Base-by-base conservation (phyloP, 2,888 invertebrate species). In the Anodontia alba region DNA sequence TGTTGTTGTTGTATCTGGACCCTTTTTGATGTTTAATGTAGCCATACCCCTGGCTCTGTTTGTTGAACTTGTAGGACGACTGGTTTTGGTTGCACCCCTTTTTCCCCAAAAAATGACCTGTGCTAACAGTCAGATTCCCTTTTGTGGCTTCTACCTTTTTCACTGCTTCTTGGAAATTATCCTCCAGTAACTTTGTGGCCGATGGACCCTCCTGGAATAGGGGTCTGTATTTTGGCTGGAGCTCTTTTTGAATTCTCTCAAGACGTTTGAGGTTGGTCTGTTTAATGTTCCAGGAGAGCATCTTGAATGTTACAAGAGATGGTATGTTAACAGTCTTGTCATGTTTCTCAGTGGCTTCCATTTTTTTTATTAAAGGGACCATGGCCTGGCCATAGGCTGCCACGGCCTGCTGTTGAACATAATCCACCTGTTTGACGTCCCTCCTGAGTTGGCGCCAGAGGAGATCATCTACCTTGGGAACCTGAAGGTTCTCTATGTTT, bases 301-400 rank as follows among this genome's bases (percentile, higher is more conserved):
- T 79, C 62, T 79, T 79, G 62, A 79, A 74, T 5, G 79, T 49
- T 33, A 57, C 57, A 5, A 49, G n/a, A 20, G 12, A 43, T 43
- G n/a, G 69, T 69, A 26, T n/a, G 29, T 33, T 69, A 23, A 43
- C 69, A 43, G 26, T 43, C 7, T 23, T 38, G 23, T 49, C 51
- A 7, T 46, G 49, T 20, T 29, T 29, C 29, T 71, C 31, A 5
- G 51, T 71, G 7, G 49, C 51, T 10, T 71, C 71, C 29, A 71
- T 46, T 15, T 33, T 51, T 31, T 49, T 46, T 8, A 71, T 49
- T 15, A 71, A 15, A 3, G 71, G 71, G 2, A 71, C 33, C 57
- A 57, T 26, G 29, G 57, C 57, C 20, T 57, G 57, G 23, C 57
- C 17, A 29, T 29, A 57, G 5, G 29, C 57, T 7, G 26, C 26